These are phyloP conservation scores for Metridium senile DNA, from an alignment of 92 coral and sea anemone genomes.

Conservation along the genomic window DNA sequence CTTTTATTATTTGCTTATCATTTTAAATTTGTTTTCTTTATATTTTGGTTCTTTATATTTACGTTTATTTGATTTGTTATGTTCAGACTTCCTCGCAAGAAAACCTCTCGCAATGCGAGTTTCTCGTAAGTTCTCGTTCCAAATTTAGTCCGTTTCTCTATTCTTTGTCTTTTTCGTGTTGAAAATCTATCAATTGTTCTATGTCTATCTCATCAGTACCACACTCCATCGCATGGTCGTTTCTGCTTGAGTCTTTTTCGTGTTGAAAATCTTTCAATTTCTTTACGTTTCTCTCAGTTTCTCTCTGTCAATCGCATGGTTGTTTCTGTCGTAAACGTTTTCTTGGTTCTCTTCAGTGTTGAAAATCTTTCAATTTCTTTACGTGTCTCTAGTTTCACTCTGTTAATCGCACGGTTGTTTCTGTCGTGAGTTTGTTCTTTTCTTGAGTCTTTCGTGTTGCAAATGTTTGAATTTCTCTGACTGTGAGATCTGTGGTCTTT, in stretches of 20 bases:
- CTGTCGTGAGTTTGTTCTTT: no score
- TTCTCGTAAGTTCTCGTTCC: slow-evolving; percentile 53
- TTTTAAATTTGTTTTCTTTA: neutral
- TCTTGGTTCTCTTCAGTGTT: neutral
- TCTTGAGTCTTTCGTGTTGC: no score
- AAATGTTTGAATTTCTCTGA: no score
- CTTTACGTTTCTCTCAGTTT: neutral
- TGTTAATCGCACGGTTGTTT: no score
- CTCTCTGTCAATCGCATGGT: neutral
- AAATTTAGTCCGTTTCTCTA: neutral
- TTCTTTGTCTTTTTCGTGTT: neutral
- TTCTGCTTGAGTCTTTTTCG: neutral
- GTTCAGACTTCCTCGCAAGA: slow-evolving; percentile 54
- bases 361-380: neutral
- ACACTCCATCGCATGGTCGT: neutral
- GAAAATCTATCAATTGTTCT: no score
- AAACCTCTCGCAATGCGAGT: slow-evolving; percentile 60
- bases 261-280: neutral
- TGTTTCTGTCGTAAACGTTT: neutral
- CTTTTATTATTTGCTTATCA: neutral
- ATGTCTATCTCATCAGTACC: neutral
- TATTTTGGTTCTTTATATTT: slow-evolving; percentile 2
- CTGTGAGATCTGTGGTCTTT: no score
- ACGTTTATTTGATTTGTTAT: slow-evolving; percentile 22
- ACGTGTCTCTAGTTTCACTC: neutral